Percentiles rank a stretch among this genome's conserved stretches.
These are phyloP conservation scores for Daktulosphaira vitifoliae DNA, from an alignment of 1,140 invertebrate genomes.

Conservation along the genomic window DNA sequence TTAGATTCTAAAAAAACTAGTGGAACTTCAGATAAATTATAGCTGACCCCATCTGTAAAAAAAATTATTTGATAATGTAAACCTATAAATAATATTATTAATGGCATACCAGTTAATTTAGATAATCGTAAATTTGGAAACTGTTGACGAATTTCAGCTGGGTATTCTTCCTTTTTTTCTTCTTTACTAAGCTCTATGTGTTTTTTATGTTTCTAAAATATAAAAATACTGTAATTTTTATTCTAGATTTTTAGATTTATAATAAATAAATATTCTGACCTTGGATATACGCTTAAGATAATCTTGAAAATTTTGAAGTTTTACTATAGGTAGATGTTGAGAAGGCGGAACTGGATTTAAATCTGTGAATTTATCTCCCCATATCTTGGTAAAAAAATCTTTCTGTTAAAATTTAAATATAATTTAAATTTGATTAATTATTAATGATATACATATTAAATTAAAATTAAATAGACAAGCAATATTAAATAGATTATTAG, in stretches of 20 bases:
- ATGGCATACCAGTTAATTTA: constrained; percentile 44
- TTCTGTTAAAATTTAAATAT: constrained; percentile 41
- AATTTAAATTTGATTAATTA: constrained; percentile 1
- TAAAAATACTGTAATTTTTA: constrained; percentile 10
- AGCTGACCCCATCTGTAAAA: constrained; percentile 38
- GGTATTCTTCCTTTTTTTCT: constrained; percentile 42
- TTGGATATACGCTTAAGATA: constrained; percentile 73
- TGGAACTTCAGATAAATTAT: constrained; percentile 62
- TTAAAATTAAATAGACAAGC: background rate
- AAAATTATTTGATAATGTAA: background rate
- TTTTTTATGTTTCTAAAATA: constrained; percentile 47
- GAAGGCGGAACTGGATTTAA: constrained; percentile 64
- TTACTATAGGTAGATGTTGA: constrained; percentile 74
- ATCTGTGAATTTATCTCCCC: constrained; percentile 92
- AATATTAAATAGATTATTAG: too few relatives aligned
- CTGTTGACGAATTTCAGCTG: constrained; percentile 46
- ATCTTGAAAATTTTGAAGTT: constrained; percentile 71
- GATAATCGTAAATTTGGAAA: constrained; percentile 47
- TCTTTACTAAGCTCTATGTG: constrained; percentile 45
- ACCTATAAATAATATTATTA: background rate
- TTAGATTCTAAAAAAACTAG: constrained; percentile 76
- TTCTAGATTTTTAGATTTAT: background rate
- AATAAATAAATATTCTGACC: constrained; percentile 20
- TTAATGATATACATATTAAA: constrained; percentile 1
- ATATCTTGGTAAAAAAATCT: constrained; percentile 94